Percentiles rank a stretch among this genome's conserved stretches.
phyloP scores from a whole-genome alignment of 2,797 vertebrate species.

The Chaetodon trifasciatus region DNA sequence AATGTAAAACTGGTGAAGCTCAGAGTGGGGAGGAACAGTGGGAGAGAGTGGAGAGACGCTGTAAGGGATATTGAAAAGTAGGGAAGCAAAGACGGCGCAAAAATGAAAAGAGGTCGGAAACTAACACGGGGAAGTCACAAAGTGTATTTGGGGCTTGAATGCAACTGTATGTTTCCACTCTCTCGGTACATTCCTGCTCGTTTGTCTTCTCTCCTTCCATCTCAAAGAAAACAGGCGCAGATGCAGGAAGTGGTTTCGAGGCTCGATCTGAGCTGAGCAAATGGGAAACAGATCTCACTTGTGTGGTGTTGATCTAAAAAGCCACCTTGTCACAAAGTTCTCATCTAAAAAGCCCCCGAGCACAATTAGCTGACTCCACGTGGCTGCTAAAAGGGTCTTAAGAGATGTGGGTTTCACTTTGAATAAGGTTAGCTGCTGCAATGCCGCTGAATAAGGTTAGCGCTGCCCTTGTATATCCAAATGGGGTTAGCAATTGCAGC shows the following conservation, averaged over 20 bases:
- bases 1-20: constrained; percentile 37
- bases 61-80: constrained; percentile 16
- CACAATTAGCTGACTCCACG: constrained; percentile 62
- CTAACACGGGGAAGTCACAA: constrained; percentile 29
- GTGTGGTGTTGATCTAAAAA: constrained; percentile 36
- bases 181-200: constrained; percentile 9
- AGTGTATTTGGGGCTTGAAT: constrained; percentile 27
- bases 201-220: constrained; percentile 11
- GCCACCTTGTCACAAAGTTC: constrained; percentile 47
- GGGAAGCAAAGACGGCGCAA: constrained; percentile 1
- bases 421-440: constrained; percentile 69
- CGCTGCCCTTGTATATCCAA: constrained; percentile 60
- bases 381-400: constrained; percentile 48
- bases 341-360: constrained; percentile 54
- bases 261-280: constrained; percentile 27
- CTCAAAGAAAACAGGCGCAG: constrained; percentile 54
- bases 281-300: constrained; percentile 34
- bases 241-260: constrained; percentile 44
- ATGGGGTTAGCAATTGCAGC: constrained; percentile 70
- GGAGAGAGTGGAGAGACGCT: constrained; percentile 37
- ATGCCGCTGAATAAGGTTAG: constrained; percentile 69
- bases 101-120: constrained; percentile 29
- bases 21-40: constrained; percentile 5
- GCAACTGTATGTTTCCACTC: constrained; percentile 7
- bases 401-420: constrained; percentile 50